These are phyloP conservation scores for Sesia apiformis DNA, from an alignment of 2,888 invertebrate species.

Conservation along the genomic window DNA sequence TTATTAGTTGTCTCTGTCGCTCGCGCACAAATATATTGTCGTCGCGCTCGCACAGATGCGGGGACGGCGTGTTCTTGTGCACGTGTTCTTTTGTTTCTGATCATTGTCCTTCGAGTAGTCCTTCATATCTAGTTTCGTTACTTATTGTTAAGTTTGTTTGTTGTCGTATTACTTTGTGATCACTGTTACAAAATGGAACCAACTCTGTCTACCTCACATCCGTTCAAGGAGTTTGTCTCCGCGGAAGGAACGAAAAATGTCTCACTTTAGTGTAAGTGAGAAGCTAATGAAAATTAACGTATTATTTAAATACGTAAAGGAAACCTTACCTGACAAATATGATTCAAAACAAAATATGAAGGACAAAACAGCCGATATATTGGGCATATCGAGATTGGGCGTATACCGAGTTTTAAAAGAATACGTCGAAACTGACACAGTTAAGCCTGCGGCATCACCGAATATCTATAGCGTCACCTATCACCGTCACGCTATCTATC, in stretches of 20 bases:
- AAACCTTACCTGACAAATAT: constrained; percentile 1
- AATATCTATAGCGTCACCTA: no score
- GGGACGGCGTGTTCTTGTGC: no score
- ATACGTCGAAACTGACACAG: not conserved
- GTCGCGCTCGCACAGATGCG: no score
- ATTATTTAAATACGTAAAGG: constrained; percentile 2
- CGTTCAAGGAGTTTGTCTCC: constrained; percentile 1
- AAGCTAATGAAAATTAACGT: constrained; percentile 3
- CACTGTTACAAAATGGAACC: no score
- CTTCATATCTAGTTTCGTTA: no score
- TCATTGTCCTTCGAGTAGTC: no score
- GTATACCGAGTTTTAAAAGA: not conserved
- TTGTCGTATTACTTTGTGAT: no score
- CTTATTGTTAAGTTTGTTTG: no score
- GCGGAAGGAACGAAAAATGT: constrained; percentile 3
- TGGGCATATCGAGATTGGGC: not conserved
- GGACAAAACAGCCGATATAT: constrained; percentile 1
- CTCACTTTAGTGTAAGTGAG: constrained; percentile 2
- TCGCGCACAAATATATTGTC: no score
- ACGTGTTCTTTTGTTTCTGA: no score
- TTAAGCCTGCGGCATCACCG: not conserved
- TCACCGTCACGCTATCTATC: no score
- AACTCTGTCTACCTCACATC: not conserved
- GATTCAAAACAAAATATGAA: not conserved
- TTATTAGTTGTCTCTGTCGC: no score